Percentiles rank a stretch among this genome's conserved stretches.
Conservation (phyloP, 2,888 invertebrate species). For the Diaprepes abbreviatus region DNA sequence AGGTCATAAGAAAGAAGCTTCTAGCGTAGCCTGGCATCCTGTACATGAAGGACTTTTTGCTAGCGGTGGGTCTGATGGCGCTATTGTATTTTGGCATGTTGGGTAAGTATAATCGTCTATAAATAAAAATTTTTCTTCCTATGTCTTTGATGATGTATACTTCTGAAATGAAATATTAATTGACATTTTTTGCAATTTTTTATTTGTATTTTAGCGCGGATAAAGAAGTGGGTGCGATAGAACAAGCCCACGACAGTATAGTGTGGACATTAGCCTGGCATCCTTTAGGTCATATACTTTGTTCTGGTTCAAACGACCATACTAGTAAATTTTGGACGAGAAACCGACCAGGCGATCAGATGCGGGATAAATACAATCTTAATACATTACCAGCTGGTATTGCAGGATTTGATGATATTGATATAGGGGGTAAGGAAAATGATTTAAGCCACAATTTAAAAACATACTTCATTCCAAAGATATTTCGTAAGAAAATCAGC, state of each 20-base stretch:
- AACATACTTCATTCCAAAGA: too few species aligned
- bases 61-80: slow-evolving; percentile 98
- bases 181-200: too few species aligned
- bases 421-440: slow-evolving; percentile 69
- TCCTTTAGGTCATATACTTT: slow-evolving; percentile 97
- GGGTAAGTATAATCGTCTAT: slow-evolving; percentile 80
- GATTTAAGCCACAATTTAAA: too few species aligned
- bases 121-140: too few species aligned
- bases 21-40: slow-evolving; percentile 98
- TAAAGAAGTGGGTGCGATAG: slow-evolving; percentile 97
- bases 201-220: slow-evolving; percentile 78
- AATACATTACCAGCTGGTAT: slow-evolving; percentile 90
- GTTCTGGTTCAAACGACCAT: slow-evolving; percentile 99
- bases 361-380: slow-evolving; percentile 98
- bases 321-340: slow-evolving; percentile 99
- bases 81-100: slow-evolving; percentile 98
- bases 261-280: slow-evolving; percentile 99
- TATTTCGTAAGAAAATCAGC: too few species aligned
- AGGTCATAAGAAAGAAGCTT: slow-evolving; percentile 99
- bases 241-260: slow-evolving; percentile 98
- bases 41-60: slow-evolving; percentile 97
- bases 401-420: slow-evolving; percentile 79
- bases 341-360: slow-evolving; percentile 97
- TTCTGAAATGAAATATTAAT: too few species aligned
- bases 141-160: too few species aligned